Evolutionary conservation across 1,140 invertebrate species (phyloP).

Genomic region (Aphelinus certus): DNA sequence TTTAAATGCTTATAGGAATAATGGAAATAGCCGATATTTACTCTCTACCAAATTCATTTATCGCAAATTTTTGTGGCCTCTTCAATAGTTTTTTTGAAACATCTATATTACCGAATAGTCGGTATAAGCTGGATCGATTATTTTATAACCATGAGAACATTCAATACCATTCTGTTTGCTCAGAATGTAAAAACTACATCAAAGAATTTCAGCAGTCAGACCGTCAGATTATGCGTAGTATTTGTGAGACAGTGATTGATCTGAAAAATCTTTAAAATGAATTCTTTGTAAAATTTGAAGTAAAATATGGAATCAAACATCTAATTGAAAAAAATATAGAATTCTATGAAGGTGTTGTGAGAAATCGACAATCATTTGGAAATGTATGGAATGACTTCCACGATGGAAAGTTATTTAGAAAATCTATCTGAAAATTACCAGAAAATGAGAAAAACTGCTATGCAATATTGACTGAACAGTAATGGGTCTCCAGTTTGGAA

Average conservation of each 20-base stretch:
- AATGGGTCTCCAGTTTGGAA: no score
- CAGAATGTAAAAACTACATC: neutral
- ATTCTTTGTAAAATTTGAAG: neutral
- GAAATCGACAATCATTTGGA: neutral
- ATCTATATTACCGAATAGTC: neutral
- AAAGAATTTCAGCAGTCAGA: neutral
- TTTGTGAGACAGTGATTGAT: neutral
- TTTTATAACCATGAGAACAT: neutral
- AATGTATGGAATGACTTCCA: neutral
- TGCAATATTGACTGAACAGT: neutral
- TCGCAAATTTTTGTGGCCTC: neutral
- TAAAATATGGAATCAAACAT: neutral
- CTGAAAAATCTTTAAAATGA: neutral
- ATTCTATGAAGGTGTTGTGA: neutral
- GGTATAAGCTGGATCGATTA: conserved; percentile 27
- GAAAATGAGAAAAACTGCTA: conserved; percentile 7
- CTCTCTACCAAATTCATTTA: no score
- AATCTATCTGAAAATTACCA: neutral
- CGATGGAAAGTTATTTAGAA: neutral
- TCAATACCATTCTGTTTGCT: neutral
- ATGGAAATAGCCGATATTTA: no score
- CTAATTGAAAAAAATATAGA: neutral
- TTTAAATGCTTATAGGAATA: no score
- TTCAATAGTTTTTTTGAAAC: neutral
- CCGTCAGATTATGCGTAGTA: no score